These are phyloP conservation scores for Semicossyphus pulcher DNA, from an alignment of 2,113 vertebrate species.

Conservation along the genomic window DNA sequence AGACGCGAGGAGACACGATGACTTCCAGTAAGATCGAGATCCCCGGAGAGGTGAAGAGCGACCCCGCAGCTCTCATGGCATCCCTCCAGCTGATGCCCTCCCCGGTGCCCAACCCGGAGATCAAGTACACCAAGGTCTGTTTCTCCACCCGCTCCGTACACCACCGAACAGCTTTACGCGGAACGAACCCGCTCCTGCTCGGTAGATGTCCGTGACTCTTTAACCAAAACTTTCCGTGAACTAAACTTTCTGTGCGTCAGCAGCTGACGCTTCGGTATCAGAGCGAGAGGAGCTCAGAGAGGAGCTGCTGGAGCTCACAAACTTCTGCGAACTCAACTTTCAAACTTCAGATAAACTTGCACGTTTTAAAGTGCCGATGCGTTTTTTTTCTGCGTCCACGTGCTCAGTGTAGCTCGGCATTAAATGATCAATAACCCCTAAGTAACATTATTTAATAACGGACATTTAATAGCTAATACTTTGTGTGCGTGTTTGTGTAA, in stretches of 20 bases:
- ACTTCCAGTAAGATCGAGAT: constrained; percentile 97
- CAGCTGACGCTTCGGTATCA: constrained; percentile 11
- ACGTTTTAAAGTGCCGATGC: background rate
- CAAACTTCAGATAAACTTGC: background rate
- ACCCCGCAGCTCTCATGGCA: constrained; percentile 95
- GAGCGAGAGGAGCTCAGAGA: background rate
- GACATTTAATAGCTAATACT: background rate
- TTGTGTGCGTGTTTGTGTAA: background rate
- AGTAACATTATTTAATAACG: background rate
- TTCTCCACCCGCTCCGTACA: constrained; percentile 1
- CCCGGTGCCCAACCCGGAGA: constrained; percentile 94
- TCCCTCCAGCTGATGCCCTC: constrained; percentile 96
- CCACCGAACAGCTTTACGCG: constrained; percentile 4
- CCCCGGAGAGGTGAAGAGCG: constrained; percentile 94
- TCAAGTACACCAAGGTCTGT: constrained; percentile 97
- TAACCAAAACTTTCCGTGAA: background rate
- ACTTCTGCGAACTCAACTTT: constrained; percentile 14
- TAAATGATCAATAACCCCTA: background rate
- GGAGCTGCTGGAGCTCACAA: constrained; percentile 1
- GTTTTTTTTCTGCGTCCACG: constrained; percentile 26
- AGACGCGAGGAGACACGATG: constrained; percentile 82
- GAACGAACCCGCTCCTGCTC: background rate
- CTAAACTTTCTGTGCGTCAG: constrained; percentile 16
- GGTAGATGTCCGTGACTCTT: background rate
- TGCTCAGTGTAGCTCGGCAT: constrained; percentile 9